Conservation (phyloP, 2,888 invertebrate genomes). For the Seira sanloemensis region DNA sequence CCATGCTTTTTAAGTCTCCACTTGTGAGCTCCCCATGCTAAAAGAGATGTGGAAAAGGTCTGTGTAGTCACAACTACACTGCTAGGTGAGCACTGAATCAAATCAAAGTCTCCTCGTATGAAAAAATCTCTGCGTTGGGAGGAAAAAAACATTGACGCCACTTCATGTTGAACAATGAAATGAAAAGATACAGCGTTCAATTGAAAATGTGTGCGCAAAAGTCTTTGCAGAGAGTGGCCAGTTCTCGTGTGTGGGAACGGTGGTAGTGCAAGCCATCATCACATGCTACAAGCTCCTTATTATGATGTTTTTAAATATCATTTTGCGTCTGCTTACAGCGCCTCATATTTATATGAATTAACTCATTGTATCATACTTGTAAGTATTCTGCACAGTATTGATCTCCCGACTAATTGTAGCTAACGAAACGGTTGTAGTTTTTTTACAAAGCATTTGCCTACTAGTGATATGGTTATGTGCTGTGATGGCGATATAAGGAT, state of each 20-base stretch:
- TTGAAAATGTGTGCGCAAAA: no score
- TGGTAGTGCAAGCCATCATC: neutral
- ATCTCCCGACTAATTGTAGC: neutral
- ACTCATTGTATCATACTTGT: neutral
- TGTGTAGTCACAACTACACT: slow-evolving; percentile 18
- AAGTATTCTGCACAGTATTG: neutral
- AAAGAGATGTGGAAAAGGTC: neutral
- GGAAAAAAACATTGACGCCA: no score
- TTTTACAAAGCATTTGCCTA: no score
- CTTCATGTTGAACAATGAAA: neutral
- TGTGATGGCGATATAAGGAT: no score
- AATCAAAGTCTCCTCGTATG: no score
- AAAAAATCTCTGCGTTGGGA: no score
- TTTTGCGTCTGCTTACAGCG: neutral
- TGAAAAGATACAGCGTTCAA: neutral
- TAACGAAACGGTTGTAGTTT: no score
- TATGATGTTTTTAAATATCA: neutral
- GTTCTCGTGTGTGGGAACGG: no score
- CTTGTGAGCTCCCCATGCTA: neutral
- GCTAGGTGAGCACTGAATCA: slow-evolving; percentile 3
- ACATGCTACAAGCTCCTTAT: neutral
- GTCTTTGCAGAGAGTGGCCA: no score
- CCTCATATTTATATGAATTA: neutral
- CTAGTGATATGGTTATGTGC: no score
- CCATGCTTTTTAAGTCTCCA: neutral